Base-by-base conservation (phyloP, 30 jellyfish, hydroid and myxozoan species). In the Chironex yamaguchii region DNA sequence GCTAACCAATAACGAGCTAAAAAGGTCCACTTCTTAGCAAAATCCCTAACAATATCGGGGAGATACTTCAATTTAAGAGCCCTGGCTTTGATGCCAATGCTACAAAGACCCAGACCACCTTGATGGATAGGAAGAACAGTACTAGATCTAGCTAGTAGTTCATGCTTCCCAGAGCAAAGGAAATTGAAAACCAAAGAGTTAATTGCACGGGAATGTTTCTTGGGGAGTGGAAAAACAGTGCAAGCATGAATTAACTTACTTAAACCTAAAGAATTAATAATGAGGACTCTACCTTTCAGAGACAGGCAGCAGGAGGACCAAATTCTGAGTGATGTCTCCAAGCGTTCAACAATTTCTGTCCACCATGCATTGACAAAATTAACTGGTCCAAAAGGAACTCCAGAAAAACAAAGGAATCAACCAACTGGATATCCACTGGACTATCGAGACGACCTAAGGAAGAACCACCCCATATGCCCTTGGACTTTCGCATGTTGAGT, bases 221-320 rank as follows among this genome's bases (percentile, higher is more conserved):
- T n/a, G n/a, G n/a, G n/a, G n/a, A n/a, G n/a, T n/a, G n/a, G n/a
- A n/a, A n/a, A n/a, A 12, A 71, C 81, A 2, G 78, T 12, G 64
- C 12, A 30, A 12, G 36, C 12, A 33, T 71, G 64, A 17, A 32
- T 12, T 3, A 71, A 12, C 14, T 35, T 35, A 4, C 34, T 4
- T 11, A 71, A 34, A 23, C 12, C 85, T 2, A 71, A 4, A 3
- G 82, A 31, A 30, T 71, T 71, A 17, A 71, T 32, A 4, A 71
- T 32, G 74, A 36, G 34, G 9, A 71, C 81, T 71, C 36, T 71
- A 11, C 85, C 81, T 27, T 34, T 30, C 4, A 71, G 11, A 13
- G 85, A 71, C 22, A 71, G 81, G 11, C 25, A 34, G 17, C 85
- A 3, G 26, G 20, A 11, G 4, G 13, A 2, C 30, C 50, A 21